Evolutionary conservation across 2,888 invertebrate genomes (phyloP).

Genomic region (Laothoe populi): DNA sequence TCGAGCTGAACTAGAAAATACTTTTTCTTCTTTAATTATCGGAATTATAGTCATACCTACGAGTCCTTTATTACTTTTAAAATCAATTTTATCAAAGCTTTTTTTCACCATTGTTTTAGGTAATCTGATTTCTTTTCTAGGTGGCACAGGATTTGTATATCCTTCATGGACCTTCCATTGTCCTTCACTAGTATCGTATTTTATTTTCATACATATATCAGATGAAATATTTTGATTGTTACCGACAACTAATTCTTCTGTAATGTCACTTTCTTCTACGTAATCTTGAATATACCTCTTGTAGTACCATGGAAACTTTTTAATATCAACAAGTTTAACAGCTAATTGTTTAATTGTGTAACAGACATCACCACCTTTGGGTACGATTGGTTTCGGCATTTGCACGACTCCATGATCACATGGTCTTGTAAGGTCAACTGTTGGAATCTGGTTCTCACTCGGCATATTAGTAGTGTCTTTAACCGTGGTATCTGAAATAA

Average conservation of each 20-base stretch:
- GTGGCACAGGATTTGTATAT: conserved; percentile 18
- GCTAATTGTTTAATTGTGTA: conserved; percentile 17
- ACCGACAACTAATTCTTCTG: not conserved
- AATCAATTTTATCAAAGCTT: conserved; percentile 44
- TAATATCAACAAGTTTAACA: conserved; percentile 41
- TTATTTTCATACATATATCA: conserved; percentile 19
- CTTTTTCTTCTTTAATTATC: conserved; percentile 4
- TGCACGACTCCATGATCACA: not conserved
- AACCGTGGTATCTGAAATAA: not conserved
- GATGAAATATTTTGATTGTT: not conserved
- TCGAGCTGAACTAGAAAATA: not conserved
- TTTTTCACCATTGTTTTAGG: conserved; percentile 36
- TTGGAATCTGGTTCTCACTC: conserved; percentile 33
- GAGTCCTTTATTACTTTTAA: conserved; percentile 55
- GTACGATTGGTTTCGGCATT: not conserved
- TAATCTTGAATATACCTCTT: conserved; percentile 29
- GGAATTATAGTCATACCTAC: conserved; percentile 52
- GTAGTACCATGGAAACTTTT: conserved; percentile 41
- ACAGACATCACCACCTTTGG: not conserved
- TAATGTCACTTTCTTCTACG: not conserved
- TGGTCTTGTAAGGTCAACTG: conserved; percentile 29
- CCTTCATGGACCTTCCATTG: conserved; percentile 15
- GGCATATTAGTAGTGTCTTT: not conserved
- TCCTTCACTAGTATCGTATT: conserved; percentile 17
- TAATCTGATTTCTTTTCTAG: conserved; percentile 36